A percentile compares a stretch with the other conserved stretches of the same genome.
These are phyloP conservation scores for Enteromius mattozi DNA, from an alignment of 2,797 vertebrate genomes.

Conservation along the genomic window DNA sequence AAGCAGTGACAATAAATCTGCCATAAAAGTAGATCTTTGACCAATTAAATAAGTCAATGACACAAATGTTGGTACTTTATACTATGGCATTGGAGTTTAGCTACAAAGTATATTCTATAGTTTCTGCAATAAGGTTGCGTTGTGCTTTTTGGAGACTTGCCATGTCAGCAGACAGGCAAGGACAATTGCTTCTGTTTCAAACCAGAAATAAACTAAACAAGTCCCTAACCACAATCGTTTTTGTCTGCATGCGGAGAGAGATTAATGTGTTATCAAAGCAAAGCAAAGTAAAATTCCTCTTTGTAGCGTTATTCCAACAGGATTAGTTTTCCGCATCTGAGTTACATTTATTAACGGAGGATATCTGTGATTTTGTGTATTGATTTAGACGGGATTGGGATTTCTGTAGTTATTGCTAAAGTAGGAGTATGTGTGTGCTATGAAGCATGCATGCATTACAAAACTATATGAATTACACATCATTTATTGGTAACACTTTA, in stretches of 20 bases:
- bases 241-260: slow-evolving; percentile 17
- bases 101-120: slow-evolving; percentile 69
- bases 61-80: not conserved
- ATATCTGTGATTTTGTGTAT: not conserved
- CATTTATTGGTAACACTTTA: not conserved
- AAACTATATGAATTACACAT: not conserved
- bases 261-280: slow-evolving; percentile 34
- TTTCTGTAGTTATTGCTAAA: slow-evolving; percentile 2
- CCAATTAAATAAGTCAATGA: not conserved
- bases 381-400: not conserved
- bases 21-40: not conserved
- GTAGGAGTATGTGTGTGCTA: not conserved
- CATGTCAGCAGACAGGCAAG: slow-evolving; percentile 73
- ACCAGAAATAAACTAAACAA: slow-evolving; percentile 61
- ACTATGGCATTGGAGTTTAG: slow-evolving; percentile 36
- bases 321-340: not conserved
- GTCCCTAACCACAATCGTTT: slow-evolving; percentile 21
- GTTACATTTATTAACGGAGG: not conserved
- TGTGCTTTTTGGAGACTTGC: slow-evolving; percentile 57
- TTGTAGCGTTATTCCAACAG: not conserved
- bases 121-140: slow-evolving; percentile 73
- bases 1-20: not conserved
- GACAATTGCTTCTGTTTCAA: slow-evolving; percentile 68
- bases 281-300: slow-evolving; percentile 29
- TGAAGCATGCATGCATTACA: not conserved